phyloP scores from a whole-genome alignment of 1,140 invertebrate species.

The Penaeus vannamei region DNA sequence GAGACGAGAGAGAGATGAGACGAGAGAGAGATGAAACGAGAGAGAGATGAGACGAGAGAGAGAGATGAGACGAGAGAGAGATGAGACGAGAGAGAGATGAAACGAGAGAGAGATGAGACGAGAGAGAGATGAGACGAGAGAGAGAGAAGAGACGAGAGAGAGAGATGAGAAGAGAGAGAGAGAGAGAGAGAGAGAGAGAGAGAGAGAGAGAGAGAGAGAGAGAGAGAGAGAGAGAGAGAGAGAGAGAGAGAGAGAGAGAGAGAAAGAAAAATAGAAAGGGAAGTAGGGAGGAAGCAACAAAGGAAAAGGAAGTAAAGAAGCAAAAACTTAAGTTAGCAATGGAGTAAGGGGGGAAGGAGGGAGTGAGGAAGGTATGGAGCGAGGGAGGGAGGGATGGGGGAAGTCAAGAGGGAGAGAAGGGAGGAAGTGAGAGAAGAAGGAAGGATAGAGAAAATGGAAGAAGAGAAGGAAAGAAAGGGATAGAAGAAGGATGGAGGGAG shows the following conservation, averaged over 20 bases:
- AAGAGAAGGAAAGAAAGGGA: neutral
- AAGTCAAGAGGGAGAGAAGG: neutral
- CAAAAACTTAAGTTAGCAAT: neutral
- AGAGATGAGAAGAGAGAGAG: neutral
- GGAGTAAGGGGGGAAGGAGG: neutral
- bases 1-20: neutral
- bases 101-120: neutral
- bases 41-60: neutral
- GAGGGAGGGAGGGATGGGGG: neutral
- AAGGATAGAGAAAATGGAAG: neutral
- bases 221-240: neutral
- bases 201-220: neutral
- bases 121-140: neutral
- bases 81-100: too few relatives aligned
- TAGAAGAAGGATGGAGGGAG: neutral
- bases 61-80: neutral
- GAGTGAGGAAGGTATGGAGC: neutral
- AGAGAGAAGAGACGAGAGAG: neutral
- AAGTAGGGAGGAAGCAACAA: neutral
- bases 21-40: neutral
- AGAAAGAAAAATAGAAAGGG: neutral
- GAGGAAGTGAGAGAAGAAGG: neutral
- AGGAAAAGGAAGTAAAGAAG: neutral
- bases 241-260: neutral
- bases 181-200: neutral